Evolutionary conservation across 2,888 invertebrate species (phyloP).

Genomic region (Stenodema calcarata): DNA sequence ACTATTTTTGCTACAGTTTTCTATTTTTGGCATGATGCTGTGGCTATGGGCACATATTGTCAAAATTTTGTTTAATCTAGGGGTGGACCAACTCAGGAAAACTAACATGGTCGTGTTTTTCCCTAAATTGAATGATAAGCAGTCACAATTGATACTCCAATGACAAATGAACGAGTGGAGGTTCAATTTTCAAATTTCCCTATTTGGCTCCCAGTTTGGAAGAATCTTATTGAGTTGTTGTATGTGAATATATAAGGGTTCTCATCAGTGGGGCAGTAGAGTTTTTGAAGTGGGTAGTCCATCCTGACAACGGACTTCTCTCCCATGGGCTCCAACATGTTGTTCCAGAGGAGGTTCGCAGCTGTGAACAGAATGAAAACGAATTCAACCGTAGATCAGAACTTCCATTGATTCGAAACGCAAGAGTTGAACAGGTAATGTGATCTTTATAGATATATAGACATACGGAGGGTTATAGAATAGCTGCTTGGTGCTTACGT

Average conservation of each 20-base stretch:
- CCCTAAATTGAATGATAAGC: background rate
- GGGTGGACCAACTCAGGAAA: too few species aligned
- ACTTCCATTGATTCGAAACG: too few species aligned
- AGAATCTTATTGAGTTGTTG: slow-evolving; percentile 60
- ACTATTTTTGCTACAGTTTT: too few species aligned
- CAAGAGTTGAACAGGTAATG: too few species aligned
- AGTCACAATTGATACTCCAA: too few species aligned
- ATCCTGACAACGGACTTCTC: slow-evolving; percentile 64
- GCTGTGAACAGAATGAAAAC: slow-evolving; percentile 62
- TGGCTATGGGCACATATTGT: too few species aligned
- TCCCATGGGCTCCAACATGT: slow-evolving; percentile 74
- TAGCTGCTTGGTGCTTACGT: too few species aligned
- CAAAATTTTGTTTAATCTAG: too few species aligned
- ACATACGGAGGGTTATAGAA: too few species aligned
- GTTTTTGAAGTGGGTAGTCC: slow-evolving; percentile 68
- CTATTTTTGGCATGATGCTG: too few species aligned
- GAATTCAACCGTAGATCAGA: too few species aligned
- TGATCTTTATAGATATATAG: too few species aligned
- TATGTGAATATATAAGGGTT: slow-evolving; percentile 73
- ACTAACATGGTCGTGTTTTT: background rate
- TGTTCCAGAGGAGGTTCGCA: slow-evolving; percentile 77
- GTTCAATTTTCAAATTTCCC: background rate
- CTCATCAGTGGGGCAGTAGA: slow-evolving; percentile 68
- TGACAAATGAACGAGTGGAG: background rate
- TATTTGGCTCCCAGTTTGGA: slow-evolving; percentile 63